Evolutionary conservation across 2,888 invertebrate genomes (phyloP).

Genomic region (Drosophila algonquin): DNA sequence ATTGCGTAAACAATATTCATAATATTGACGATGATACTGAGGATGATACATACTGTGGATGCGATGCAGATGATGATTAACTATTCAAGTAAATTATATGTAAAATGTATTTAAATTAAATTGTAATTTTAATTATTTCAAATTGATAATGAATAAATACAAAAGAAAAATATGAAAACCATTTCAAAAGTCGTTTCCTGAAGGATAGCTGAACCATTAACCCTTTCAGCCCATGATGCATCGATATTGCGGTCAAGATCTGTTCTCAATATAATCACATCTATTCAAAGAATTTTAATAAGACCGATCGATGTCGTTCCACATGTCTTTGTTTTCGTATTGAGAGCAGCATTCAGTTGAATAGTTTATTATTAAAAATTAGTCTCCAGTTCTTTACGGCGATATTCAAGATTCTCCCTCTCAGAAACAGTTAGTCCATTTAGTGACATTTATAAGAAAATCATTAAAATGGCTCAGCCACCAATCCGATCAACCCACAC

Average conservation of each 20-base stretch:
- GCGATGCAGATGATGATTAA: constrained; percentile 39
- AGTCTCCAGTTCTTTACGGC: neutral
- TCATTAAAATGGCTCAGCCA: neutral
- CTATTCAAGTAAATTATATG: constrained; percentile 68
- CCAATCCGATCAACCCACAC: constrained; percentile 59
- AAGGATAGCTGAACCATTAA: neutral
- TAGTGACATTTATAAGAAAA: neutral
- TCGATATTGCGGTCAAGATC: too few relatives aligned
- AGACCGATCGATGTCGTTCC: too few relatives aligned
- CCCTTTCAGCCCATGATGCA: too few relatives aligned
- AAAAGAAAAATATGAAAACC: constrained; percentile 42
- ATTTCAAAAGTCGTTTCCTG: neutral
- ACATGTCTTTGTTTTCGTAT: too few relatives aligned
- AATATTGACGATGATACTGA: constrained; percentile 28
- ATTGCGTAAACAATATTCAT: constrained; percentile 38
- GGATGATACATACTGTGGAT: constrained; percentile 6
- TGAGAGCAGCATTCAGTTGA: too few relatives aligned
- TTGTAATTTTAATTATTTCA: constrained; percentile 78
- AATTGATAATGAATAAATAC: constrained; percentile 75
- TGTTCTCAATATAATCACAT: too few relatives aligned
- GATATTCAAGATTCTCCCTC: neutral
- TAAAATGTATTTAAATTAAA: constrained; percentile 76
- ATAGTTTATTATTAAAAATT: neutral
- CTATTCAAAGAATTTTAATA: too few relatives aligned
- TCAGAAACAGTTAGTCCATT: neutral